Percentiles rank a stretch among this genome's conserved stretches.
Evolutionary conservation across 2,113 vertebrate genomes (phyloP).

Genomic region (Phalacrocorax pelagicus): DNA sequence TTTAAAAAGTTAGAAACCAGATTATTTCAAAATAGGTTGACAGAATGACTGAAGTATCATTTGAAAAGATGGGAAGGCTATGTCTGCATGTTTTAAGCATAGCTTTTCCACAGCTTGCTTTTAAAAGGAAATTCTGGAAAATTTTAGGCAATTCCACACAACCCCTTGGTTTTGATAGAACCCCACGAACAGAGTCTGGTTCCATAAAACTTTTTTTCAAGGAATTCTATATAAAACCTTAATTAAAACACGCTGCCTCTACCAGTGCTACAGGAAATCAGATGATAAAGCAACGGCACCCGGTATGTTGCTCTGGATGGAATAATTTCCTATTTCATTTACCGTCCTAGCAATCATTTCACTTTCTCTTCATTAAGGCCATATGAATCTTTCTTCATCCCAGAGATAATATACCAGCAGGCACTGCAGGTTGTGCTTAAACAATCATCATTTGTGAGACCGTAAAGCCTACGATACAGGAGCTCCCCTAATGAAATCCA

Average conservation of each 20-base stretch:
- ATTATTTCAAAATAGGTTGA: background rate
- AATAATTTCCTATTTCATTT: conserved; percentile 41
- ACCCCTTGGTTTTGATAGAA: background rate
- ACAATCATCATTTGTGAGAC: background rate
- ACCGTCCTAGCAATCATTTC: background rate
- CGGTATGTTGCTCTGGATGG: background rate
- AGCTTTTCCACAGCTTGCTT: background rate
- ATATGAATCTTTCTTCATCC: background rate
- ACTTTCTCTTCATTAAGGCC: conserved; percentile 8
- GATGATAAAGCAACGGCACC: background rate
- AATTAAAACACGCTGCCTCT: background rate
- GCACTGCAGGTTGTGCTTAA: background rate
- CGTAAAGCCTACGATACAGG: background rate
- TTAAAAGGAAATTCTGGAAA: conserved; percentile 5
- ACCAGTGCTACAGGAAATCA: background rate
- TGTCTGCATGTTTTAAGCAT: background rate
- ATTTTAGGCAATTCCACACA: background rate
- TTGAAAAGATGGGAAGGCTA: background rate
- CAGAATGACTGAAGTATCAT: background rate
- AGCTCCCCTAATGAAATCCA: background rate
- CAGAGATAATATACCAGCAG: background rate
- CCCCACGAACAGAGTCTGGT: fast-evolving
- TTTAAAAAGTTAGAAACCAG: background rate
- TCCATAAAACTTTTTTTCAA: background rate
- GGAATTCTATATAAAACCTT: background rate